Base-by-base conservation (phyloP, 2,113 vertebrate genomes). In the Crotalus helleri region DNA sequence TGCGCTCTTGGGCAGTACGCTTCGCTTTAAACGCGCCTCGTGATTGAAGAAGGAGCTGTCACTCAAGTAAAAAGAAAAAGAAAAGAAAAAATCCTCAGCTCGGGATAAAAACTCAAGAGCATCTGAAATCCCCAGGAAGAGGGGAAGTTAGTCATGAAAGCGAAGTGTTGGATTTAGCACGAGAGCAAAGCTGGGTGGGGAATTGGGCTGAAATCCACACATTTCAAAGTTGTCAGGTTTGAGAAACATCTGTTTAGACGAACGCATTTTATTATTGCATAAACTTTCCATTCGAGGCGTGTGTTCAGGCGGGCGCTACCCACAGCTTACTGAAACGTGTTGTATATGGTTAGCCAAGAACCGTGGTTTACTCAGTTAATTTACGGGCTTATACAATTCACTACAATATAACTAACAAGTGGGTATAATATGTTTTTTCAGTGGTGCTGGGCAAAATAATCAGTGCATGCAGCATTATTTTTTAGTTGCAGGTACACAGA, bases 1-100 rank as follows among this genome's bases (percentile, higher is more conserved):
- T 0, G 0, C 1, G 11, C 0, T 3, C 1, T 0, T n/a, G 57
- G 13, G 13, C n/a, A 44, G 93, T 54, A 24, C 88, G 89, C 3
- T 0, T 19, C 0, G 0, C 0, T 0, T 51, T 0, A 0, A 17
- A 0, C 0, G 0, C 0, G 19, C 11, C 0, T 19, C 3, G 3
- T 15, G 0, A 95, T 96, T 96, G 96, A 93, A 0, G 3, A 1
- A 1, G 0, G 8, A 0, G 3, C 23, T 59, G 85, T 33, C 92
- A 90, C 59, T 93, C 89, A 86, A 26, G 46, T 0, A 51, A 51
- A 51, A 49, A 49, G 5, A 39, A 49, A 23, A 92, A 54, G 0
- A n/a, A 29, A 92, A 11, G 0, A 57, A 69, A 17, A 29, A 46
- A n/a, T n/a, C n/a, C 26, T 49, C 91, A 9, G 53, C 69, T n/a